A percentile compares a stretch with the other conserved stretches of the same genome.
Conservation (phyloP, 2,797 vertebrate genomes). For the Hemitrygon akajei region DNA sequence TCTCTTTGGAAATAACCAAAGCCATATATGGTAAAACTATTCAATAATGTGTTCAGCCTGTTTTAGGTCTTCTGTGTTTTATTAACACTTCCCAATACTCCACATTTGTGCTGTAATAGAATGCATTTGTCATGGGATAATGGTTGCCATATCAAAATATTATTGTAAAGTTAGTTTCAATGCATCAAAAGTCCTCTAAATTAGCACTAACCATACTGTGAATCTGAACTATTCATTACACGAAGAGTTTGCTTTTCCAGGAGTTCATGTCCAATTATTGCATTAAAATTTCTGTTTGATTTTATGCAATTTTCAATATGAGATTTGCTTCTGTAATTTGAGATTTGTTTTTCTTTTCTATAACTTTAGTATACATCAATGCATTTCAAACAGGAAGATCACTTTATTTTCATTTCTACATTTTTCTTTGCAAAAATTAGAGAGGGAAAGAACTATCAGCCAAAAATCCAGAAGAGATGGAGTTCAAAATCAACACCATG, state of each 20-base stretch:
- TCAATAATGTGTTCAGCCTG: constrained; percentile 21
- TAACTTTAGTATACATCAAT: background rate
- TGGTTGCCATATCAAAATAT: constrained; percentile 32
- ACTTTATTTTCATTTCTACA: background rate
- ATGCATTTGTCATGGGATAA: constrained; percentile 33
- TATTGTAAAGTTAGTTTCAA: constrained; percentile 24
- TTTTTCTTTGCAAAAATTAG: background rate
- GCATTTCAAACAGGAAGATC: background rate
- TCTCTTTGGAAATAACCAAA: background rate
- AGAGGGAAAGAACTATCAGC: background rate
- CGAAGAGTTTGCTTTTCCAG: background rate
- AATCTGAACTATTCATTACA: background rate
- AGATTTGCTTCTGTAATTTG: background rate
- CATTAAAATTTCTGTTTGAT: background rate
- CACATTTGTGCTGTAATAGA: constrained; percentile 28
- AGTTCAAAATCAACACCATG: background rate
- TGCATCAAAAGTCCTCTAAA: constrained; percentile 14
- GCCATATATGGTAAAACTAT: constrained; percentile 24
- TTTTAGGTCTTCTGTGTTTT: constrained; percentile 14
- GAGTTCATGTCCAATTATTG: background rate
- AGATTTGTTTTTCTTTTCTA: background rate
- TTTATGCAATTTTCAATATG: background rate
- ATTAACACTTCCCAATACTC: constrained; percentile 16
- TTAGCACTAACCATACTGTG: background rate
- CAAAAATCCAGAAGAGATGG: background rate